Conservation (phyloP, 2,888 invertebrate genomes). For the Hypolimnas misippus region DNA sequence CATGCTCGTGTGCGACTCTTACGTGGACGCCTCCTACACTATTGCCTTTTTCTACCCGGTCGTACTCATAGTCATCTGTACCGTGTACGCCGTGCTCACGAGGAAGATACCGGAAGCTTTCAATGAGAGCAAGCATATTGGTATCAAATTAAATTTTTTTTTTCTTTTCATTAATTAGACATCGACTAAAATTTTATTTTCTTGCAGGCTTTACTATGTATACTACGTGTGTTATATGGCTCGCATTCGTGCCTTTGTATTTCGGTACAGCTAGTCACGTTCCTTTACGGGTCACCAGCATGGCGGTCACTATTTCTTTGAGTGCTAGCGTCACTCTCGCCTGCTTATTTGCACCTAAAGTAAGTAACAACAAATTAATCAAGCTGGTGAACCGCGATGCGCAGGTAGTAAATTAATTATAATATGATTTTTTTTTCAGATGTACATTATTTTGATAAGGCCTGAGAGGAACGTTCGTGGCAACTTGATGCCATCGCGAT, state of each 20-base stretch:
- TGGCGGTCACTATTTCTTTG: slow-evolving; percentile 97
- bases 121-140: slow-evolving; percentile 98
- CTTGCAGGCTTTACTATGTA: slow-evolving; percentile 97
- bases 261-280: slow-evolving; percentile 98
- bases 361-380: slow-evolving; percentile 59
- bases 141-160: slow-evolving; percentile 70
- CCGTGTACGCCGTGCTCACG: slow-evolving; percentile 96
- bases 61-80: slow-evolving; percentile 93
- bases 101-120: slow-evolving; percentile 98
- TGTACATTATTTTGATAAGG: slow-evolving; percentile 69
- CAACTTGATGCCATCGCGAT: slow-evolving; percentile 61
- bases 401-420: not conserved
- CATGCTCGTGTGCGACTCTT: slow-evolving; percentile 94
- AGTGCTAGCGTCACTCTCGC: slow-evolving; percentile 97
- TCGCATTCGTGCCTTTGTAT: slow-evolving; percentile 98
- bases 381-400: too few relatives aligned
- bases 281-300: slow-evolving; percentile 95
- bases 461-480: slow-evolving; percentile 75
- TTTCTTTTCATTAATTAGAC: not conserved
- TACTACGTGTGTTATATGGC: slow-evolving; percentile 98
- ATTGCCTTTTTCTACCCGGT: slow-evolving; percentile 97
- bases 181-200: not conserved
- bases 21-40: slow-evolving; percentile 96
- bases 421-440: slow-evolving; percentile 46
- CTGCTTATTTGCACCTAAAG: slow-evolving; percentile 97